A percentile compares a stretch with the other conserved stretches of the same genome.
These are phyloP conservation scores for Paramisgurnus dabryanus DNA, from an alignment of 2,113 vertebrate genomes.

Conservation along the genomic window DNA sequence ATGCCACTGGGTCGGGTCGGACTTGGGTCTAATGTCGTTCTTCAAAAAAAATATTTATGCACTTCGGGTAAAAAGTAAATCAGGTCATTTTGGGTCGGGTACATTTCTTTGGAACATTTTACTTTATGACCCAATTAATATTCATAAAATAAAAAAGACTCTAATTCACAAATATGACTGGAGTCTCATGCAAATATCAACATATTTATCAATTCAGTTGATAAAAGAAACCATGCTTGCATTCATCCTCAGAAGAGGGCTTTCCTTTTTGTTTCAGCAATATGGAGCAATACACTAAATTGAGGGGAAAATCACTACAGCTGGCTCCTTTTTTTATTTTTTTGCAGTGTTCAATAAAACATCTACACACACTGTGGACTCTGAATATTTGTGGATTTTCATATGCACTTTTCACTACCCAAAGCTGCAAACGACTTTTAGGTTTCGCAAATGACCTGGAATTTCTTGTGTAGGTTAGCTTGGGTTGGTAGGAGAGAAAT, in stretches of 20 bases:
- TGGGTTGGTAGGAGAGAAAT: constrained; percentile 37
- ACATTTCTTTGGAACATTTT: too few relatives aligned
- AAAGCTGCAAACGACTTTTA: constrained; percentile 48
- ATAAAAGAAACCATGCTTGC: too few relatives aligned
- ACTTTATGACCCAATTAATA: too few relatives aligned
- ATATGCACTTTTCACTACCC: constrained; percentile 38
- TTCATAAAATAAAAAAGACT: too few relatives aligned
- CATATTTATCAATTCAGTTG: too few relatives aligned
- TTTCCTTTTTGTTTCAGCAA: not conserved
- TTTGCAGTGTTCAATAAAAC: constrained; percentile 14
- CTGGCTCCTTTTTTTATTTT: constrained; percentile 15
- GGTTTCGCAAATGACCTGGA: constrained; percentile 31
- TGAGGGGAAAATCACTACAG: constrained; percentile 2
- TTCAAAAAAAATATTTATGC: too few relatives aligned
- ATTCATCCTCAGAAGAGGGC: not conserved
- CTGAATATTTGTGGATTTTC: constrained; percentile 23
- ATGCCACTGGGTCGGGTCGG: too few relatives aligned
- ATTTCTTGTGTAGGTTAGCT: constrained; percentile 12
- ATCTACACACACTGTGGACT: constrained; percentile 22
- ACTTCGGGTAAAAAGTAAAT: too few relatives aligned
- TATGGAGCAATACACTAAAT: constrained; percentile 3
- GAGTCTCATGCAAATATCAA: too few relatives aligned
- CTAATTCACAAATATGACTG: too few relatives aligned
- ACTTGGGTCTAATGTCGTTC: too few relatives aligned
- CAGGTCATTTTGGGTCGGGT: too few relatives aligned